A percentile compares a stretch with the other conserved stretches of the same genome.
Evolutionary conservation across 2,888 invertebrate genomes (phyloP).

Genomic region (Loripinus fragilis): DNA sequence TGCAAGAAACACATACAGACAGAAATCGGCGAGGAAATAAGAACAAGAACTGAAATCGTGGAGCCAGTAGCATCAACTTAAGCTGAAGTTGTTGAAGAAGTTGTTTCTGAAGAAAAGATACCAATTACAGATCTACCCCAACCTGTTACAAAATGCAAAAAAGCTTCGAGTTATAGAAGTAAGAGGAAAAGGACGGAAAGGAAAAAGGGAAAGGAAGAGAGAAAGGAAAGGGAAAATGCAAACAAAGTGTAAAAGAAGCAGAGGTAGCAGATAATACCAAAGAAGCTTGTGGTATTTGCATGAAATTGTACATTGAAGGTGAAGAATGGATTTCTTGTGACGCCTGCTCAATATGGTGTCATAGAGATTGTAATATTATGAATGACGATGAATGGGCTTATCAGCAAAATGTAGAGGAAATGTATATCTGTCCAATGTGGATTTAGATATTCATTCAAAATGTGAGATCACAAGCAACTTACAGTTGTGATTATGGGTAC

Average conservation of each 20-base stretch:
- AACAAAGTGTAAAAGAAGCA: neutral
- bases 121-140: no score
- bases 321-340: constrained; percentile 12
- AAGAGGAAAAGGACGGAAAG: constrained; percentile 14
- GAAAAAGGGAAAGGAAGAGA: constrained; percentile 2
- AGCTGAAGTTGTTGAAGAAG: no score
- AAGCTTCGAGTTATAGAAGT: neutral
- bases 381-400: constrained; percentile 3
- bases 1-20: no score
- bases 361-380: neutral
- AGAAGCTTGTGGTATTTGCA: constrained; percentile 9
- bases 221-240: constrained; percentile 5
- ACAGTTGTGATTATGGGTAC: no score
- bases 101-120: no score
- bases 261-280: neutral
- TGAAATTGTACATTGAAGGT: neutral
- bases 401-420: neutral
- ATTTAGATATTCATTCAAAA: neutral
- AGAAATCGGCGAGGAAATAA: no score
- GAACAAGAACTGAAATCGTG: no score
- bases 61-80: no score
- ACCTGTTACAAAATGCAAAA: no score
- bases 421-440: constrained; percentile 6
- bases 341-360: constrained; percentile 8
- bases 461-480: no score